These are phyloP conservation scores for Hirtodrosophila trivittata DNA, from an alignment of 2,888 invertebrate species.

Conservation along the genomic window DNA sequence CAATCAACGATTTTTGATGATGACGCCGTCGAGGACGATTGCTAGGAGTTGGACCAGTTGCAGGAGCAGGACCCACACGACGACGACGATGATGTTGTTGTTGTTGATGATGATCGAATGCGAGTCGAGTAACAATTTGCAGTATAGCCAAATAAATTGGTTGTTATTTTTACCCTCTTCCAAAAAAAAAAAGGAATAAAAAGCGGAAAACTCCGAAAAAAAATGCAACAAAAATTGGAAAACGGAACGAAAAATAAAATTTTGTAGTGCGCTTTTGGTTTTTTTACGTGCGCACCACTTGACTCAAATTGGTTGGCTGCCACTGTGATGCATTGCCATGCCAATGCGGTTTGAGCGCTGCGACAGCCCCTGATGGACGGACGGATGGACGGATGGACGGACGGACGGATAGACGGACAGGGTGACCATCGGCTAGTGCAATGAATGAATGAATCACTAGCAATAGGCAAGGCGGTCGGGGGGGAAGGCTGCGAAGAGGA, in stretches of 20 bases:
- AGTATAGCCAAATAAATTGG: slow-evolving; percentile 77
- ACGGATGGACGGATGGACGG: slow-evolving; percentile 19
- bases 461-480: slow-evolving; percentile 14
- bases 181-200: slow-evolving; percentile 5
- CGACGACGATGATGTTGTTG: slow-evolving; percentile 29
- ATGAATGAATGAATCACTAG: slow-evolving; percentile 74
- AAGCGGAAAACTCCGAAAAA: slow-evolving; percentile 23
- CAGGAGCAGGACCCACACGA: slow-evolving; percentile 16
- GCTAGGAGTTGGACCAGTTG: slow-evolving; percentile 11
- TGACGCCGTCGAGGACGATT: slow-evolving; percentile 52
- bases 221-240: slow-evolving; percentile 8
- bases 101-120: slow-evolving; percentile 60
- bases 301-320: slow-evolving; percentile 74
- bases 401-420: slow-evolving; percentile 13
- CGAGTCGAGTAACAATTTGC: slow-evolving; percentile 75
- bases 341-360: slow-evolving; percentile 74
- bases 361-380: slow-evolving; percentile 62
- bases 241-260: slow-evolving; percentile 63
- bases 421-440: slow-evolving; percentile 57
- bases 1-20: slow-evolving; percentile 80
- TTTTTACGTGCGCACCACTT: slow-evolving; percentile 71
- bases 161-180: slow-evolving; percentile 67
- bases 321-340: slow-evolving; percentile 71
- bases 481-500: not conserved
- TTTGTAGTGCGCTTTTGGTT: slow-evolving; percentile 61